Conservation (phyloP, 2,888 invertebrate species). For the Aradus depressus region DNA sequence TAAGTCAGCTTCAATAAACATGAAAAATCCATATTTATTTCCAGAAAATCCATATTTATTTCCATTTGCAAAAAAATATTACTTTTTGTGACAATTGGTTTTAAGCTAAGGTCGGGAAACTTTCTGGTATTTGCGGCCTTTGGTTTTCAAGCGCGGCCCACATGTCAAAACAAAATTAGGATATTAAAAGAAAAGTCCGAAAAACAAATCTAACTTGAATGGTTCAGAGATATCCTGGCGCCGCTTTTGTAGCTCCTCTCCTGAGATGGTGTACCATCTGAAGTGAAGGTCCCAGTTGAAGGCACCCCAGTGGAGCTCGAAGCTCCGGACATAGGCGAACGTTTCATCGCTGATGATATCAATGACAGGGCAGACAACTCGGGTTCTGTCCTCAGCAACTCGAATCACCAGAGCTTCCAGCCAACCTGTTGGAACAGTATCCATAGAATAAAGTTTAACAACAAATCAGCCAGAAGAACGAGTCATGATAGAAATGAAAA, state of each 20-base stretch:
- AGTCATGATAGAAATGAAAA: no score
- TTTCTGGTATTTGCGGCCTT: no score
- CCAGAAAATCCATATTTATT: no score
- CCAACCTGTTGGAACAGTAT: no score
- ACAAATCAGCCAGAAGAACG: no score
- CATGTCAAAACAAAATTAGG: neutral
- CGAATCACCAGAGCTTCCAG: constrained; percentile 59
- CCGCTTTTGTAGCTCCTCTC: constrained; percentile 37
- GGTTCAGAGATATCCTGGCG: constrained; percentile 39
- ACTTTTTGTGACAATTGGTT: no score
- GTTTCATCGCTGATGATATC: constrained; percentile 94
- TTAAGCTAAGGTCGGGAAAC: no score
- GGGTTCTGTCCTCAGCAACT: constrained; percentile 49
- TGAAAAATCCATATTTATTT: no score
- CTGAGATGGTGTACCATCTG: constrained; percentile 65
- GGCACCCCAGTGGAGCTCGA: constrained; percentile 94
- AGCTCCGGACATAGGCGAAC: constrained; percentile 86
- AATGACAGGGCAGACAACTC: constrained; percentile 72
- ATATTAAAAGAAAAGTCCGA: neutral
- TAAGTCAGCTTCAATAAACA: no score
- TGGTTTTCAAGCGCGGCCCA: no score
- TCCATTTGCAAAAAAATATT: no score
- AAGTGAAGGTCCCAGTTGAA: constrained; percentile 97
- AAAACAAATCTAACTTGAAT: constrained; percentile 38
- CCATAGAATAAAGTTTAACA: no score